Base-by-base conservation (phyloP, 2,797 vertebrate species). In the Sebastes elongatus region DNA sequence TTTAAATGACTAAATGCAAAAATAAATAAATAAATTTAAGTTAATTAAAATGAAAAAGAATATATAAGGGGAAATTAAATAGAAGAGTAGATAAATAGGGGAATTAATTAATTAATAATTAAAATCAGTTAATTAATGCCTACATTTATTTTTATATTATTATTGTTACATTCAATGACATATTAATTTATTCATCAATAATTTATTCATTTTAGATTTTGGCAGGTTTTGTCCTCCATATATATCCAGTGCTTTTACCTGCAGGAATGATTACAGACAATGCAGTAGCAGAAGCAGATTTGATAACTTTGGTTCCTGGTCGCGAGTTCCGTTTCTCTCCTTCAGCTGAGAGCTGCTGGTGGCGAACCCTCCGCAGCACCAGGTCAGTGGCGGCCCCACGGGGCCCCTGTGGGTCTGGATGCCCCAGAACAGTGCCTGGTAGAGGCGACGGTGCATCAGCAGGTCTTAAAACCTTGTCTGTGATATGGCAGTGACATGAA, bases 181-280 rank as follows among this genome's bases (percentile, higher is more conserved):
- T 46, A 46, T 49, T 49, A 49, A 49, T 49, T 49, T 49, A 49
- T 49, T 49, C 18, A 18, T 46, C 16, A 18, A 0, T 18, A 46
- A 18, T 46, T 46, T 46, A 46, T 18, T 46, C 16, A 46, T 46
- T 49, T 49, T 49, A 49, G 16, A 49, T 49, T 49, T 49, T 49
- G 18, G 46, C 46, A 49, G 16, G 46, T 49, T 49, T 4, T 49
- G 46, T 49, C 46, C 46, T 49, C 46, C 46, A 49, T 49, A 49
- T 8, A 20, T 49, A 49, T 0, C 46, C 18, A 2, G 13, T 18
- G 27, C 27, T 25, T 65, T 90, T 85, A 97, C 97, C 97, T 96
- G 97, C 94, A 79, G 97, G 97, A 67, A 98, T 98, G 92, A 98
- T 97, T 91, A 98, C 96, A 0, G 97, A 98, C 74, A 98, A 91